Evolutionary conservation across 2,888 invertebrate species (phyloP).

Genomic region (Oscheius sp.): DNA sequence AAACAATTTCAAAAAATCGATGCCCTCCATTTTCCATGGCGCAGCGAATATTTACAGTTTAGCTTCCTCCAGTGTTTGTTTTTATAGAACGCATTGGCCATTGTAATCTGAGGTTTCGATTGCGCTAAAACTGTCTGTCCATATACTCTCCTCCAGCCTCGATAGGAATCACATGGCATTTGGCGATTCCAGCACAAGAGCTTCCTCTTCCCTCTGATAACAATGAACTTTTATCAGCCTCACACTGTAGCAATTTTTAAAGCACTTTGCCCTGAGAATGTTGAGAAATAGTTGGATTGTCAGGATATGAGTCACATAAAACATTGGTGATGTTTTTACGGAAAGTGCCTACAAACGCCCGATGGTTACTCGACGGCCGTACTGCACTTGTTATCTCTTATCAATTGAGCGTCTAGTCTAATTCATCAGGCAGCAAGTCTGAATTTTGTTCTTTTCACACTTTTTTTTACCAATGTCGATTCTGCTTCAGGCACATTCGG

Average conservation of each 20-base stretch:
- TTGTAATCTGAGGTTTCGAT: no score
- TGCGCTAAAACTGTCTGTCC: no score
- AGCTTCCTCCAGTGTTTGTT: conserved; percentile 9
- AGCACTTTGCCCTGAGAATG: no score
- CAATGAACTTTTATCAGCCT: no score
- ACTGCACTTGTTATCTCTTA: conserved; percentile 33
- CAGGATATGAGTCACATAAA: background rate
- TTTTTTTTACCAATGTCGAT: background rate
- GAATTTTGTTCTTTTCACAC: conserved; percentile 12
- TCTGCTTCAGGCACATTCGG: background rate
- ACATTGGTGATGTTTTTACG: conserved; percentile 5
- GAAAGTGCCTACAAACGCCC: conserved; percentile 3
- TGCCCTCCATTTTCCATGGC: background rate
- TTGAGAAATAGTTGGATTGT: no score
- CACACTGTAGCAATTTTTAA: no score
- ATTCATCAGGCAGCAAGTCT: conserved; percentile 15
- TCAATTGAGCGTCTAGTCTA: conserved; percentile 19
- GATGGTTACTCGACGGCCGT: conserved; percentile 3
- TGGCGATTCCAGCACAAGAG: no score
- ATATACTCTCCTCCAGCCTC: no score
- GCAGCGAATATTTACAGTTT: conserved; percentile 9
- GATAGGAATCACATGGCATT: no score
- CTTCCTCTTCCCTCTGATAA: no score
- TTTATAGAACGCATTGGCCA: background rate
- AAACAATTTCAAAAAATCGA: background rate